These are phyloP conservation scores for Tetheella fluctuosa DNA, from an alignment of 2,888 invertebrate species.

Conservation along the genomic window DNA sequence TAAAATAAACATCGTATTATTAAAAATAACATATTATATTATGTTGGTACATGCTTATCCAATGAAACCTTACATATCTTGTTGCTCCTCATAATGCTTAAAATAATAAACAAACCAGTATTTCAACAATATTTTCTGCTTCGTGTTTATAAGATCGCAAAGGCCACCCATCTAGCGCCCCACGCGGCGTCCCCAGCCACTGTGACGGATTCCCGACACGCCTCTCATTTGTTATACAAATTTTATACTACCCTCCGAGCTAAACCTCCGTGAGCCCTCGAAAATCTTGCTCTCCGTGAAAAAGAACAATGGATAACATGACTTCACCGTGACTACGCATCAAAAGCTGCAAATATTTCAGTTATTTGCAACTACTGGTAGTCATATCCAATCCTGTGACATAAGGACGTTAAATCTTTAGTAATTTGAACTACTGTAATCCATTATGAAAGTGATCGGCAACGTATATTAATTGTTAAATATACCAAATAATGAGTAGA, in stretches of 20 bases:
- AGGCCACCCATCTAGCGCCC: conserved; percentile 80
- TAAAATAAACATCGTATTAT: too few species aligned
- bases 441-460: neutral
- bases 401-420: neutral
- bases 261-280: conserved; percentile 56
- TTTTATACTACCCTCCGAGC: conserved; percentile 83
- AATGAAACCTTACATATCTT: neutral
- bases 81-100: neutral
- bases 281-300: conserved; percentile 46
- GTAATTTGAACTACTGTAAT: neutral
- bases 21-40: too few species aligned
- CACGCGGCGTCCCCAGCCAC: conserved; percentile 74
- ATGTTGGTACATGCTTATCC: neutral
- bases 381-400: too few species aligned
- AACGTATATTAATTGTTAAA: too few species aligned
- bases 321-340: conserved; percentile 36
- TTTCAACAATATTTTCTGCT: conserved; percentile 7
- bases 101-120: conserved; percentile 10
- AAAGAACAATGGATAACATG: conserved; percentile 58
- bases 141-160: conserved; percentile 26
- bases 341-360: conserved; percentile 14
- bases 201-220: conserved; percentile 81
- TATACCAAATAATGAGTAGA: too few species aligned
- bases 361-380: neutral
- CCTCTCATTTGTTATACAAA: conserved; percentile 84